These are phyloP conservation scores for Pemphredon lugubris DNA, from an alignment of 2,888 invertebrate species.

Conservation along the genomic window DNA sequence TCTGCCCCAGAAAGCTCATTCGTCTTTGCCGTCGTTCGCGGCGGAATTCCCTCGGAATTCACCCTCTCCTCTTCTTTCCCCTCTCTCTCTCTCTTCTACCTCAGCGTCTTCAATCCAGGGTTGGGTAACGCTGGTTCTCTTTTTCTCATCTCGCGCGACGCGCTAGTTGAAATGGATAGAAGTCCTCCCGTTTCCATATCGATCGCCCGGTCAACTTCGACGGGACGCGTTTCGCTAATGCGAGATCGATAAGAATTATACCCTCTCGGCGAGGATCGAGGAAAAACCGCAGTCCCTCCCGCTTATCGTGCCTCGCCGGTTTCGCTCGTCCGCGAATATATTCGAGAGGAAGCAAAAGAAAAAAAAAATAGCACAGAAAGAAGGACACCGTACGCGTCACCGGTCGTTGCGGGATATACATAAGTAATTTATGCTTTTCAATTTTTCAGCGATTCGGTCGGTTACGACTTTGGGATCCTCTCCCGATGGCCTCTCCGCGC, in stretches of 20 bases:
- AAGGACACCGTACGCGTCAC: too few species aligned
- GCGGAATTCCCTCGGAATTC: slow-evolving; percentile 45
- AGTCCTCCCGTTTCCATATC: slow-evolving; percentile 10
- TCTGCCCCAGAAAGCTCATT: slow-evolving; percentile 50
- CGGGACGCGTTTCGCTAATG: slow-evolving; percentile 3
- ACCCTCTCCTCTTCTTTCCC: slow-evolving; percentile 4
- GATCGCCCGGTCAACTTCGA: slow-evolving; percentile 6
- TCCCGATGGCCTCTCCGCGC: too few species aligned
- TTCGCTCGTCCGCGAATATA: background rate
- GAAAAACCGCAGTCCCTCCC: too few species aligned
- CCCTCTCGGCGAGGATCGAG: background rate
- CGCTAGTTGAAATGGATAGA: slow-evolving; percentile 32
- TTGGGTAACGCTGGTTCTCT: background rate
- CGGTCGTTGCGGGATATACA: too few species aligned
- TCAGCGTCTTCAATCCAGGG: too few species aligned
- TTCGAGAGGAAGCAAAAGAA: too few species aligned
- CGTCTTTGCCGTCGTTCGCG: slow-evolving; percentile 48
- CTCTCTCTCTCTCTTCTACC: slow-evolving; percentile 11
- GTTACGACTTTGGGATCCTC: too few species aligned
- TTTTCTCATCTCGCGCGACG: slow-evolving; percentile 19
- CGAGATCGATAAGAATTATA: slow-evolving; percentile 30
- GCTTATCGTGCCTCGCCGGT: background rate
- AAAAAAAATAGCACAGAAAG: too few species aligned
- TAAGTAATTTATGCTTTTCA: too few species aligned
- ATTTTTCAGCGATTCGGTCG: too few species aligned